Conservation (phyloP, 2,797 vertebrate genomes). For the Sebastiscus albofasciatus region DNA sequence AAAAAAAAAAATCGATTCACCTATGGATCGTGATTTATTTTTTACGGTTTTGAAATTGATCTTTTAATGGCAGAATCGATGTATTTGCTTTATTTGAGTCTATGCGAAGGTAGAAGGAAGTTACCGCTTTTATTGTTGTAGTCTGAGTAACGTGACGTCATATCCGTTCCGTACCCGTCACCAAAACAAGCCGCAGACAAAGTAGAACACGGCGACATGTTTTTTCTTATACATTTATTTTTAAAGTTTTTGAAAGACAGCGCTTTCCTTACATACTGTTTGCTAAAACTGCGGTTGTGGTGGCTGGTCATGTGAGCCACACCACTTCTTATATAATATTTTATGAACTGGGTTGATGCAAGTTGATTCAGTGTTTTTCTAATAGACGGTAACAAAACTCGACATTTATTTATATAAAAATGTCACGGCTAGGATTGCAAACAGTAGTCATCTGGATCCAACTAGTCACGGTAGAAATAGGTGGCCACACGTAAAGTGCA, state of each 20-base stretch:
- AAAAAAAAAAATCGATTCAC: too few relatives aligned
- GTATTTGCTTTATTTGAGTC: too few relatives aligned
- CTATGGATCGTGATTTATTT: too few relatives aligned
- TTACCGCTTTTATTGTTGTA: too few relatives aligned
- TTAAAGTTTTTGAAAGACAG: background rate
- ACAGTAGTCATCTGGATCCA: background rate
- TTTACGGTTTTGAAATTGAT: too few relatives aligned
- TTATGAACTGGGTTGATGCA: background rate
- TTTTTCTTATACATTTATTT: background rate
- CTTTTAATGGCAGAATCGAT: too few relatives aligned
- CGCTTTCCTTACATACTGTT: background rate
- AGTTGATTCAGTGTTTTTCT: background rate
- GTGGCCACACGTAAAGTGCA: constrained; percentile 24
- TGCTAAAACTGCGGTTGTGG: background rate
- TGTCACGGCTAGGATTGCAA: background rate
- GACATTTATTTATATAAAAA: background rate
- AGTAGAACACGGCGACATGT: too few relatives aligned
- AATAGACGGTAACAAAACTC: background rate
- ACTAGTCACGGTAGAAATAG: background rate
- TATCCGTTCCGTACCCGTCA: too few relatives aligned
- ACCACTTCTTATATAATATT: background rate
- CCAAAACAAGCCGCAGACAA: too few relatives aligned
- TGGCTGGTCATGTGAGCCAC: background rate
- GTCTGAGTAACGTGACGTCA: too few relatives aligned
- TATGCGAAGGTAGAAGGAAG: too few relatives aligned